Conservation (phyloP, 2,888 invertebrate genomes). For the Philereme transversata region DNA sequence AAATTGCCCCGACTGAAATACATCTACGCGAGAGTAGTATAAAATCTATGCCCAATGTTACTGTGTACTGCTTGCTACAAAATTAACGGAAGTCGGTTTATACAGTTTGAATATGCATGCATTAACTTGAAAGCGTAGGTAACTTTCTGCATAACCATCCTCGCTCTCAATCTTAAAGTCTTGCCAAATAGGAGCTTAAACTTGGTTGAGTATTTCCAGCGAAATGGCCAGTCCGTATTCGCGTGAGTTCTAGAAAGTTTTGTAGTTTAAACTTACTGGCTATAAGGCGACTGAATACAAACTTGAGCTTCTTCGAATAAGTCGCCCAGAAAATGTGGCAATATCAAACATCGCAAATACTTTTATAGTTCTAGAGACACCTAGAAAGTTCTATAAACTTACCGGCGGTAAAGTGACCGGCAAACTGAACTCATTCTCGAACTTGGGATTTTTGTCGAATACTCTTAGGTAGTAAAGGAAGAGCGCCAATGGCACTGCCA, state of each 20-base stretch:
- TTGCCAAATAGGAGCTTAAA: constrained; percentile 20
- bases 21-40: too few species aligned
- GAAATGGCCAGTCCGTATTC: constrained; percentile 7
- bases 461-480: constrained; percentile 64
- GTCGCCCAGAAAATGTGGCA: constrained; percentile 36
- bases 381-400: constrained; percentile 43
- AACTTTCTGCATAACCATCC: not conserved
- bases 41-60: too few species aligned
- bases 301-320: not conserved
- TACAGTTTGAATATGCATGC: not conserved
- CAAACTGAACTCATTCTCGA: constrained; percentile 52
- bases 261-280: not conserved
- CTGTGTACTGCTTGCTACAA: too few species aligned
- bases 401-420: constrained; percentile 73
- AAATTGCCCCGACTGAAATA: not conserved
- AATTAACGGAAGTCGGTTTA: too few species aligned
- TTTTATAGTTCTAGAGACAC: not conserved
- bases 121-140: not conserved
- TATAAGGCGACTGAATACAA: constrained; percentile 1
- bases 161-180: not conserved
- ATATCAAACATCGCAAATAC: not conserved
- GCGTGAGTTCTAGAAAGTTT: constrained; percentile 14
- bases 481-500: constrained; percentile 64
- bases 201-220: constrained; percentile 7
- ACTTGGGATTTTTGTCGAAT: constrained; percentile 61